phyloP scores from a whole-genome alignment of 2,113 vertebrate genomes.

The Rallus limicola region DNA sequence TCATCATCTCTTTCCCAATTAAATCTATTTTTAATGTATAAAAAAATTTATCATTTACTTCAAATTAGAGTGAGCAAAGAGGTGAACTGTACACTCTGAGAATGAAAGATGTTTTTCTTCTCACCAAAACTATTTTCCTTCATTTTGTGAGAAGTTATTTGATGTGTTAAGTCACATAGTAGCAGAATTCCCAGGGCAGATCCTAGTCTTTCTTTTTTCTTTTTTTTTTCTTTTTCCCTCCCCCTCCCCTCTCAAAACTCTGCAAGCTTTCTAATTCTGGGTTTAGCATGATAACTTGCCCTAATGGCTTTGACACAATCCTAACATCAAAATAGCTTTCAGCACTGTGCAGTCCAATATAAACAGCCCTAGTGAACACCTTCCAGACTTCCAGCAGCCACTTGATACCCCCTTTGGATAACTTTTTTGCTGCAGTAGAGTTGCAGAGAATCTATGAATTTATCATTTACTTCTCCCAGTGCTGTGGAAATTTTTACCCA shows the following conservation, averaged over 20 bases:
- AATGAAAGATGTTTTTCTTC: neutral
- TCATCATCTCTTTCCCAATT: neutral
- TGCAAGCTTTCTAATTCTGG: neutral
- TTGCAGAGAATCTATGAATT: neutral
- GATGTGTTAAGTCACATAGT: neutral
- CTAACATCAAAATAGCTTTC: constrained; percentile 16
- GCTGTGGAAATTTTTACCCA: neutral
- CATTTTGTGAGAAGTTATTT: neutral
- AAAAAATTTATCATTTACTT: neutral
- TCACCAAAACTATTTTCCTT: neutral
- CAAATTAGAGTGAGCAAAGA: neutral
- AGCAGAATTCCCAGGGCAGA: neutral
- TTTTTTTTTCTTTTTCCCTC: too few species aligned
- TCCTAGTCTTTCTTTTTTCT: too few species aligned
- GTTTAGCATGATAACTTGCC: neutral
- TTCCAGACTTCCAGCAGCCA: constrained; percentile 4
- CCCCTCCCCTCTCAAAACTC: neutral
- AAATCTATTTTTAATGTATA: neutral
- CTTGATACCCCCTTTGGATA: neutral
- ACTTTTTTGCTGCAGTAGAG: neutral
- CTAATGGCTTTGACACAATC: neutral
- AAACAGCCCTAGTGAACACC: neutral
- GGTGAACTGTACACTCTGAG: neutral
- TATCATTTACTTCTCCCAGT: neutral
- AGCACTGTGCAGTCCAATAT: neutral